Base-by-base conservation (phyloP, 2,113 vertebrate genomes). In the Ifrita kowaldi region DNA sequence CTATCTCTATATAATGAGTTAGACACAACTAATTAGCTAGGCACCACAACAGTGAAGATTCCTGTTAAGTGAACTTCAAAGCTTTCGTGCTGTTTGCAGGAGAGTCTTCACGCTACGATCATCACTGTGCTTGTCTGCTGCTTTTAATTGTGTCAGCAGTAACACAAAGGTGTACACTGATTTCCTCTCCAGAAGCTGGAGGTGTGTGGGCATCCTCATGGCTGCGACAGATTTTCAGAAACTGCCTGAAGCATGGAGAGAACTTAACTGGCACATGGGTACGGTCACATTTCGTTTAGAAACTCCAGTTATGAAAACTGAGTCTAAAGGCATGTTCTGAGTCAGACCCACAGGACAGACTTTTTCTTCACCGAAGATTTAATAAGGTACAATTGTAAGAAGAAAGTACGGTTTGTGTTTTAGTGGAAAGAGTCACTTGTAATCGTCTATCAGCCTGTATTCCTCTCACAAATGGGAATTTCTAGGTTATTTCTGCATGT, bases 41-140 rank as follows among this genome's bases (percentile, higher is more conserved):
- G 65, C 53, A 73, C 80, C 77, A 84, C 41, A 60, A 30, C 75
- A 88, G 80, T 96, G 56, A 95, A 96, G 71, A 42, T 53, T 95
- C 85, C 75, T 93, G 88, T 91, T 97, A 96, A 96, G 68, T 96
- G 94, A 96, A 95, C 92, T 91, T 95, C 80, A 95, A 87, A 97
- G 80, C 83, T 92, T 89, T 83, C 50, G 22, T 56, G 42, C 47
- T 83, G 33, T 96, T 95, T 76, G 81, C 42, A 82, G 59, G 77
- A 84, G 68, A 69, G 16, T 87, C 74, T 49, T 44, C 90, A 42
- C 56, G 67, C 87, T 62, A 44, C 1, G 0, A 18, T 49, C 84
- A 71, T 74, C 84, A 10, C 49, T 69, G 71, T 30, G 44, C 32
- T 85, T 53, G 22, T 71, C 70, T 90, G 28, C 27, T 83, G 37